Evolutionary conservation across 2,113 vertebrate genomes (phyloP).

Genomic region (Etheostoma cragini): DNA sequence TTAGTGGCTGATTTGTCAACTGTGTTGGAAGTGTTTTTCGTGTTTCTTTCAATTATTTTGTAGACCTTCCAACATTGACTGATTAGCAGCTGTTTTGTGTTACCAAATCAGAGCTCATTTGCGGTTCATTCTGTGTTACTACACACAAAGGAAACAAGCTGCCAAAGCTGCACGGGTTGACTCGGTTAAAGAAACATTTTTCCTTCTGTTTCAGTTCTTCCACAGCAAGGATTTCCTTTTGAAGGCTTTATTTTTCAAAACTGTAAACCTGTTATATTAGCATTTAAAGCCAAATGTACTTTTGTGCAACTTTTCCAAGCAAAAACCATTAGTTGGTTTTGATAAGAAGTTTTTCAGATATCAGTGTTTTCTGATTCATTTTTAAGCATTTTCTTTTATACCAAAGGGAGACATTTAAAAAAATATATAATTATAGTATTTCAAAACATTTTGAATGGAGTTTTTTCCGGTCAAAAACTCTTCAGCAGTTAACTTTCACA

Average conservation of each 20-base stretch:
- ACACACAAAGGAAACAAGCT: slow-evolving; percentile 39
- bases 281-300: neutral
- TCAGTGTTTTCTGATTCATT: neutral
- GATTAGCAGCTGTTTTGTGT: slow-evolving; percentile 52
- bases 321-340: neutral
- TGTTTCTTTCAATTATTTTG: slow-evolving; percentile 37
- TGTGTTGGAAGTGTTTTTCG: slow-evolving; percentile 24
- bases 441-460: too few species aligned
- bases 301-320: neutral
- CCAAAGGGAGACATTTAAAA: too few species aligned
- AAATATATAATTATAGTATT: too few species aligned
- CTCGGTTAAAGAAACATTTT: slow-evolving; percentile 48
- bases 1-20: slow-evolving; percentile 23
- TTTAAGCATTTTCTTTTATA: neutral
- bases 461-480: too few species aligned
- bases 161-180: slow-evolving; percentile 30
- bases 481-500: too few species aligned
- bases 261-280: neutral
- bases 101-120: slow-evolving; percentile 40
- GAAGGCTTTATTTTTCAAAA: neutral
- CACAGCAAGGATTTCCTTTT: neutral
- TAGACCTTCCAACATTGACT: slow-evolving; percentile 31
- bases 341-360: neutral
- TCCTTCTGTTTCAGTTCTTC: neutral
- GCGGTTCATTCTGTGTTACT: slow-evolving; percentile 43